Percentiles rank a stretch among this genome's conserved stretches.
Conservation (phyloP, 2,888 invertebrate genomes). For the Cantharis rufa region DNA sequence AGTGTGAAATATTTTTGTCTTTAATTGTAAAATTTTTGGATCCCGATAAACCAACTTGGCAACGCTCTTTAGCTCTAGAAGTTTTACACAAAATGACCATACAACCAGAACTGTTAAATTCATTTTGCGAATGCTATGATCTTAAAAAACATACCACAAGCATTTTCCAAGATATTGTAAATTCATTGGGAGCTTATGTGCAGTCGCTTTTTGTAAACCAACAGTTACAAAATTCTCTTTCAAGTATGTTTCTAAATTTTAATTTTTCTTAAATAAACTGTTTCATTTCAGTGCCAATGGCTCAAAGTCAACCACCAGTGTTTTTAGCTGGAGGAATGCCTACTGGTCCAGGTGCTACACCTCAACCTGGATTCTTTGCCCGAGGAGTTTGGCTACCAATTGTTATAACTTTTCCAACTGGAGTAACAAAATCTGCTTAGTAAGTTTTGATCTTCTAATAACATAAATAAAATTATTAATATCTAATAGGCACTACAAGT, state of each 20-base stretch:
- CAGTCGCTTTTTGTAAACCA: slow-evolving; percentile 86
- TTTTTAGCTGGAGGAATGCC: slow-evolving; percentile 69
- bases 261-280: neutral
- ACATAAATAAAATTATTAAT: too few relatives aligned
- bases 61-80: slow-evolving; percentile 91
- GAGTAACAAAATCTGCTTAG: slow-evolving; percentile 89
- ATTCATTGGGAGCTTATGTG: slow-evolving; percentile 90
- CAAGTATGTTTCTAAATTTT: slow-evolving; percentile 50
- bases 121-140: slow-evolving; percentile 95
- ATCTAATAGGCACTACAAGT: too few relatives aligned
- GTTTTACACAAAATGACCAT: slow-evolving; percentile 93
- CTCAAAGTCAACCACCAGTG: slow-evolving; percentile 66
- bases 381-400: slow-evolving; percentile 92
- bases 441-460: slow-evolving; percentile 59
- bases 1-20: slow-evolving; percentile 98
- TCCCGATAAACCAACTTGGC: slow-evolving; percentile 96
- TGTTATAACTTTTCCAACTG: slow-evolving; percentile 80
- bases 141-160: slow-evolving; percentile 91
- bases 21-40: slow-evolving; percentile 96
- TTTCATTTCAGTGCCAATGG: slow-evolving; percentile 52
- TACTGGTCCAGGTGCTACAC: slow-evolving; percentile 76
- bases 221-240: slow-evolving; percentile 60
- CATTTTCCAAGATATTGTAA: slow-evolving; percentile 93
- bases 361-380: slow-evolving; percentile 91
- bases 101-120: slow-evolving; percentile 83